Evolutionary conservation across 2,113 vertebrate genomes (phyloP), one percentile per base, ranked within the genome.

Genomic region (Oenanthe melanoleuca): DNA sequence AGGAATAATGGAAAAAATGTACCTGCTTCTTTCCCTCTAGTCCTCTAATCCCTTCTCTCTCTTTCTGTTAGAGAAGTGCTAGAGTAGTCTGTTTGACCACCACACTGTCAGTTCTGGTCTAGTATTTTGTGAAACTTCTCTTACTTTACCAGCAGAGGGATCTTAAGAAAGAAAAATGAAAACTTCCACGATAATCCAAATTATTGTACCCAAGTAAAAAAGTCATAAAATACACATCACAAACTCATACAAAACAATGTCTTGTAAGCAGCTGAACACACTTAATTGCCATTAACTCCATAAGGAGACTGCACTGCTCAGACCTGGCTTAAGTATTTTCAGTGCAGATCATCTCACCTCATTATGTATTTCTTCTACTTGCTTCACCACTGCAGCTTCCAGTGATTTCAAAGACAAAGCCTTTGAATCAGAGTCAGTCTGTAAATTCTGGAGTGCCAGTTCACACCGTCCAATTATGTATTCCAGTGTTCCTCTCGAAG

Each of bases 351-450:
- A 65, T 85, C 97, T 97, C 96, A 99, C 99, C 99, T 99, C 99
- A 33, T 99, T 99, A 97, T 99, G 99, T 96, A 99, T 99, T 97
- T 99, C 99, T 98, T 99, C 99, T 80, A 96, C 98, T 97, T 97
- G 97, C 89, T 98, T 98, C 92, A 99, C 93, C 74, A 98, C 97
- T 31, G 92, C 93, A 44, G 98, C 96, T 84, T 98, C 98, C 79
- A 99, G 94, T 44, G 98, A 98, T 87, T 97, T 98, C 97, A 99
- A 91, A 91, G 97, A 98, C 78, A 98, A 96, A 60, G 93, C 92
- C 47, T 93, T 96, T 2, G 97, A 97, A 73, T 98, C 97, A 2
- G 97, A 92, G 81, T 98, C 97, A 6, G 95, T 96, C 37, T 92
- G 94, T 69, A 99, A 94, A 96, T 99, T 99, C 92, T 98, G 98